Percentiles rank a stretch among this genome's conserved stretches.
Evolutionary conservation across 2,888 invertebrate species (phyloP).

Genomic region (Melanotus villosus): DNA sequence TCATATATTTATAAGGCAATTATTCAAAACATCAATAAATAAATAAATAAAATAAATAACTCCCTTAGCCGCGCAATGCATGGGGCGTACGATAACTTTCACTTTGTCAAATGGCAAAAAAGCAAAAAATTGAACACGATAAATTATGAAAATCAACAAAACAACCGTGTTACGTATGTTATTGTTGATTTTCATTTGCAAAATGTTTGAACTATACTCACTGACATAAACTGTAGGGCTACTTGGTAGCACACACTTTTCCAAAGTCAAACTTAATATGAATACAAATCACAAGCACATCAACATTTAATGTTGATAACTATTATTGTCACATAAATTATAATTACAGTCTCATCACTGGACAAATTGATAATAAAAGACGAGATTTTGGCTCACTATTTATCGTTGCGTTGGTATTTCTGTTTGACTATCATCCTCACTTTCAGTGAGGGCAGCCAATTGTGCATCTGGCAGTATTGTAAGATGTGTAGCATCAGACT

Average conservation of each 20-base stretch:
- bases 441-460: constrained; percentile 72
- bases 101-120: constrained; percentile 1
- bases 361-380: constrained; percentile 4
- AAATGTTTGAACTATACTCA: not conserved
- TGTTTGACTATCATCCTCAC: constrained; percentile 72
- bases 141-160: not conserved
- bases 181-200: no score
- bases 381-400: constrained; percentile 41
- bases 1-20: not conserved
- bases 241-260: constrained; percentile 40
- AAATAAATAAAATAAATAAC: not conserved
- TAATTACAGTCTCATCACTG: constrained; percentile 36
- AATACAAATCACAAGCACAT: constrained; percentile 45
- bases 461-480: constrained; percentile 81
- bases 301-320: constrained; percentile 45
- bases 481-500: constrained; percentile 84
- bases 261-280: constrained; percentile 13
- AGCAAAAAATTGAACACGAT: constrained; percentile 24
- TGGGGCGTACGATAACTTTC: not conserved
- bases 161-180: no score
- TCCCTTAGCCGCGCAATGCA: not conserved
- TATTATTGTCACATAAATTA: constrained; percentile 48
- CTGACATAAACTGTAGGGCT: constrained; percentile 22
- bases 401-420: constrained; percentile 62
- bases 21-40: not conserved